Evolutionary conservation across 2,888 invertebrate genomes (phyloP).

Genomic region (Lucinisca nassula): DNA sequence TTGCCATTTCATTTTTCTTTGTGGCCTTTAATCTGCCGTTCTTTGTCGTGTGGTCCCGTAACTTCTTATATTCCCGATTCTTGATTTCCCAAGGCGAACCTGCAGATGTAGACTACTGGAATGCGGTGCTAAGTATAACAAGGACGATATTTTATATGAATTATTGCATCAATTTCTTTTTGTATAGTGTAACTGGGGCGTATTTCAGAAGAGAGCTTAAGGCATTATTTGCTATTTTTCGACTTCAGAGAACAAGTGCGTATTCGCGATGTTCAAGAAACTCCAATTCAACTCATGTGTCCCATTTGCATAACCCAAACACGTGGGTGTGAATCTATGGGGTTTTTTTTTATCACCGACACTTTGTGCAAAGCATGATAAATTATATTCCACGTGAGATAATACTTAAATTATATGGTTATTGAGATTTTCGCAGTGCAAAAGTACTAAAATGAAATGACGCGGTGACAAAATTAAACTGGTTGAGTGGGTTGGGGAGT

Average conservation of each 20-base stretch:
- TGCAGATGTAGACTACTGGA: conserved; percentile 66
- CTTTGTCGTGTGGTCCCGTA: conserved; percentile 81
- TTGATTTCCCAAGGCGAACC: conserved; percentile 4
- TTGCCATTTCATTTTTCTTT: conserved; percentile 85
- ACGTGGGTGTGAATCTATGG: background rate
- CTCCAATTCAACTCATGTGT: background rate
- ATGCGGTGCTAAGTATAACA: conserved; percentile 75
- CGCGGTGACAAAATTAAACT: too few relatives aligned
- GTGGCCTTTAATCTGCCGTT: conserved; percentile 85
- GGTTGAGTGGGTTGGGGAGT: too few relatives aligned
- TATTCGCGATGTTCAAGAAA: background rate
- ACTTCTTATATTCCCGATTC: conserved; percentile 41
- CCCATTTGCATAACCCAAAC: background rate
- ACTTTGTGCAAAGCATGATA: too few relatives aligned
- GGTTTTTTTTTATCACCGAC: too few relatives aligned
- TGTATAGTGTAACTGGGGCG: conserved; percentile 84
- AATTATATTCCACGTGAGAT: too few relatives aligned
- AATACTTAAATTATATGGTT: too few relatives aligned
- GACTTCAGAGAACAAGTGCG: background rate
- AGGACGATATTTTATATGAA: conserved; percentile 84
- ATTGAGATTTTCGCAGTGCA: too few relatives aligned
- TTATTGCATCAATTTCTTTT: conserved; percentile 86
- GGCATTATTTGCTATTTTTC: conserved; percentile 37
- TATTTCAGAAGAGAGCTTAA: conserved; percentile 82
- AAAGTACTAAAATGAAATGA: too few relatives aligned